A percentile compares a stretch with the other conserved stretches of the same genome.
Conservation (phyloP, 2,888 invertebrate genomes). For the Habroteleia sp. region DNA sequence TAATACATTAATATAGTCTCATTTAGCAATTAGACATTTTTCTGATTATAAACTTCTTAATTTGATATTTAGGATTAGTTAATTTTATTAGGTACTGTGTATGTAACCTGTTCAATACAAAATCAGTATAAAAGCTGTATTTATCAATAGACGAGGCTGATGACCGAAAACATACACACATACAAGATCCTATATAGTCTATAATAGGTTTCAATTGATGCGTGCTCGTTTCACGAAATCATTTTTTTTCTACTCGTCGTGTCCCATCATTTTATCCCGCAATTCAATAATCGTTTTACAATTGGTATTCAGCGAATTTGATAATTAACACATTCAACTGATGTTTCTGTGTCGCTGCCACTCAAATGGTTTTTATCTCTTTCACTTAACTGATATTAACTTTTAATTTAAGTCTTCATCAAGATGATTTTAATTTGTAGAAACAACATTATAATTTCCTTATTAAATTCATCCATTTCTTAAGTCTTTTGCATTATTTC, state of each 20-base stretch:
- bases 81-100: too few species aligned
- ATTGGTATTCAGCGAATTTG: constrained; percentile 45
- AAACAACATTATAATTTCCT: too few species aligned
- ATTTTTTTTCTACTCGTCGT: constrained; percentile 21
- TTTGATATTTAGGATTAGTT: too few species aligned
- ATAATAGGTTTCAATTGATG: constrained; percentile 49
- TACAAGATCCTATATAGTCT: too few species aligned
- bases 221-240: constrained; percentile 33
- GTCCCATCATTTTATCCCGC: constrained; percentile 5
- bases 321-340: constrained; percentile 19
- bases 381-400: not conserved
- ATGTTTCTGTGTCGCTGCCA: not conserved
- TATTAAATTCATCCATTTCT: too few species aligned
- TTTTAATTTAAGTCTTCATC: too few species aligned
- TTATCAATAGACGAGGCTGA: constrained; percentile 20
- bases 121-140: constrained; percentile 3
- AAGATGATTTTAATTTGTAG: too few species aligned
- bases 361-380: constrained; percentile 2
- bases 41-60: too few species aligned
- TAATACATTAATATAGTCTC: too few species aligned
- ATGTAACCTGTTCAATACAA: too few species aligned
- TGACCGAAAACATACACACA: constrained; percentile 35
- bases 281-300: constrained; percentile 41
- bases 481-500: too few species aligned
- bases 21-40: too few species aligned